Evolutionary conservation across 2,888 invertebrate genomes (phyloP).

Genomic region (Pachymerium ferrugineum): DNA sequence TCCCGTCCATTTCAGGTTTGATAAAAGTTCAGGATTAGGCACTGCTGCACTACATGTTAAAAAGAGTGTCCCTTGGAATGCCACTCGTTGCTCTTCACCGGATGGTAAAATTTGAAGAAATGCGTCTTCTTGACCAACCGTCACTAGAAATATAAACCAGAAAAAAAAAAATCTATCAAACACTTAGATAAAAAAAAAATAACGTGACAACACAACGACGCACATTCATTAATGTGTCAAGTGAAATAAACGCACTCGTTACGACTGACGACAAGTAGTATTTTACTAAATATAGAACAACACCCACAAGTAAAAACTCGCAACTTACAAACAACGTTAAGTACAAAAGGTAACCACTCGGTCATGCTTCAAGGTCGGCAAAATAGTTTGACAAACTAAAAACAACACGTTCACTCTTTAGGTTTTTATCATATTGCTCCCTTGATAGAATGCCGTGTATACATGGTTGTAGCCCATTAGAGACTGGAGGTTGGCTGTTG

Average conservation of each 20-base stretch:
- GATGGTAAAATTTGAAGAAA: conserved; percentile 6
- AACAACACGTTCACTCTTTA: background rate
- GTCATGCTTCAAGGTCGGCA: background rate
- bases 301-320: background rate
- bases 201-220: too few species aligned
- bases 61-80: conserved; percentile 68
- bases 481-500: background rate
- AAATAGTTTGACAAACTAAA: background rate
- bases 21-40: conserved; percentile 60
- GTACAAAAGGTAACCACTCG: conserved; percentile 18
- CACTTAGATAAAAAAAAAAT: background rate
- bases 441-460: background rate
- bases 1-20: conserved; percentile 74
- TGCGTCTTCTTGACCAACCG: background rate
- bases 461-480: background rate
- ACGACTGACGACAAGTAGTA: too few species aligned
- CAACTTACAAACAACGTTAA: conserved; percentile 14
- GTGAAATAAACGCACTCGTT: too few species aligned
- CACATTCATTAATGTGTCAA: too few species aligned
- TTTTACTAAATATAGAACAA: too few species aligned
- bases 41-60: conserved; percentile 71
- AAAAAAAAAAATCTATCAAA: background rate
- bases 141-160: background rate
- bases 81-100: background rate
- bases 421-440: conserved; percentile 8